phyloP scores from a whole-genome alignment of 2,888 invertebrate genomes.

The Leptogaster cylindrica region DNA sequence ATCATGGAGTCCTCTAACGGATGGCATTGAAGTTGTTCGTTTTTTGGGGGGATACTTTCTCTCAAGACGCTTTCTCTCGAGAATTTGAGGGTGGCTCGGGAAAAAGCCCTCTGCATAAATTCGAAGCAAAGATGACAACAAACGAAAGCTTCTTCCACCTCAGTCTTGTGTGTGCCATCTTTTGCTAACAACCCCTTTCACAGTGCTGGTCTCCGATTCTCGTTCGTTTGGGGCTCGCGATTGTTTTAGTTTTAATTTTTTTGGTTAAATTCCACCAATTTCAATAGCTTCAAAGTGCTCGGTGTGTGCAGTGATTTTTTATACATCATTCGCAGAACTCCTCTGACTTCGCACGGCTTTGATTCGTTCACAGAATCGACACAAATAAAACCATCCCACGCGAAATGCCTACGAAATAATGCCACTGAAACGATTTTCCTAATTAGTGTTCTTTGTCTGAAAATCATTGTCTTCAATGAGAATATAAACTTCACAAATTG shows the following conservation, averaged over 20 bases:
- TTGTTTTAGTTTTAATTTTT: neutral
- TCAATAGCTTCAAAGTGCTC: neutral
- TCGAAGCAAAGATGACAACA: constrained; percentile 32
- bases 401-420: neutral
- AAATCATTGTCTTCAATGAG: neutral
- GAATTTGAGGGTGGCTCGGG: constrained; percentile 23
- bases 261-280: neutral
- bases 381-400: too few relatives aligned
- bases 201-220: neutral
- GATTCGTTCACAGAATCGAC: too few relatives aligned
- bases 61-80: constrained; percentile 35
- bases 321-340: too few relatives aligned
- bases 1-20: too few relatives aligned
- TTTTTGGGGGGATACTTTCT: neutral
- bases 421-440: constrained; percentile 15
- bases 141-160: constrained; percentile 21
- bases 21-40: neutral
- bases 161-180: constrained; percentile 47
- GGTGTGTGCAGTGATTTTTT: neutral
- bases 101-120: constrained; percentile 32
- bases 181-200: constrained; percentile 45
- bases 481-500: neutral
- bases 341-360: too few relatives aligned
- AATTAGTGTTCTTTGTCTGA: constrained; percentile 16
- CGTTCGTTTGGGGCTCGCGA: neutral